Percentiles rank a stretch among this genome's conserved stretches.
These are phyloP conservation scores for Anticlea derivata DNA, from an alignment of 2,888 invertebrate species.

Conservation along the genomic window DNA sequence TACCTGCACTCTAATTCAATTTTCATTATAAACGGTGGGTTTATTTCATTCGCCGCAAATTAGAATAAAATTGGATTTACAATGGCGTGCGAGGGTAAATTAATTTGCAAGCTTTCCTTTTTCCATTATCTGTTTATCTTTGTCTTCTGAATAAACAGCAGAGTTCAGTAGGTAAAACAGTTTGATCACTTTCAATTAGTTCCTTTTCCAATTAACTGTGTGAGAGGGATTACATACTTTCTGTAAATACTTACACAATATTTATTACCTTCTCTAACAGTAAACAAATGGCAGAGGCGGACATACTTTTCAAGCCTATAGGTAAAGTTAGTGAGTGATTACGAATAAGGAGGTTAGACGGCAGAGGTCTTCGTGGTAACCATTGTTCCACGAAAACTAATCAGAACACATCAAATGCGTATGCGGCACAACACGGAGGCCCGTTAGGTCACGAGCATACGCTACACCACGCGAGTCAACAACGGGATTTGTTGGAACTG, in stretches of 20 bases:
- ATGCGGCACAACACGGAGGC: conserved; percentile 36
- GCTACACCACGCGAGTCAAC: conserved; percentile 51
- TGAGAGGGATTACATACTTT: no score
- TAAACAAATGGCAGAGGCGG: no score
- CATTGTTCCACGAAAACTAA: conserved; percentile 44
- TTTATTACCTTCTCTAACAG: no score
- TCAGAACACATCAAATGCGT: conserved; percentile 41
- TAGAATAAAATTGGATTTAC: conserved; percentile 34
- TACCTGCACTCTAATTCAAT: conserved; percentile 43
- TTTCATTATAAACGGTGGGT: conserved; percentile 37
- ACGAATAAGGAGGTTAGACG: no score
- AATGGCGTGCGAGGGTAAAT: conserved; percentile 26
- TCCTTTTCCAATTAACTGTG: background rate
- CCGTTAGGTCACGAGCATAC: conserved; percentile 62
- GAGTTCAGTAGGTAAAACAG: background rate
- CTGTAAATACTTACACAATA: no score
- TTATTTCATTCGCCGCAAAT: conserved; percentile 35
- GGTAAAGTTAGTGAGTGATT: no score
- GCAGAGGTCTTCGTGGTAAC: conserved; percentile 12
- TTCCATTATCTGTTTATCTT: conserved; percentile 23
- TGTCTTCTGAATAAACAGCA: conserved; percentile 16
- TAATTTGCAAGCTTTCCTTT: conserved; percentile 32
- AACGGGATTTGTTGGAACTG: conserved; percentile 48
- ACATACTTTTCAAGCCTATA: no score
- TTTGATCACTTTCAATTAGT: background rate